Percentiles rank a stretch among this genome's conserved stretches.
Evolutionary conservation across 2,113 vertebrate species (phyloP).

Genomic region (Aleadryas rufinucha): DNA sequence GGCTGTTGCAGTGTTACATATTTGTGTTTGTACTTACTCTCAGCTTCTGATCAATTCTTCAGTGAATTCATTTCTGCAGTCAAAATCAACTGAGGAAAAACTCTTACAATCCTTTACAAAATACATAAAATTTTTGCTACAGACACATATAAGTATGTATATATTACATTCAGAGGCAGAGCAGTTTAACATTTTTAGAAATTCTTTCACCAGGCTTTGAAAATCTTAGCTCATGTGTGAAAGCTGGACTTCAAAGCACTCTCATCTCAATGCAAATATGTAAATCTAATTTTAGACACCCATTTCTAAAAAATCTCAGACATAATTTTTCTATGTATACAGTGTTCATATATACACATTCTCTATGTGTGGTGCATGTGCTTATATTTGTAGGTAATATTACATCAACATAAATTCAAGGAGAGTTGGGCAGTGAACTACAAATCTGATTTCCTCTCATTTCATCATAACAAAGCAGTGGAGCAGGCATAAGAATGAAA

Average conservation of each 20-base stretch:
- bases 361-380: background rate
- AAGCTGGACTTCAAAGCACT: conserved; percentile 20
- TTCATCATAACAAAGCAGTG: background rate
- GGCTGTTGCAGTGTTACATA: background rate
- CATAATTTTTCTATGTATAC: background rate
- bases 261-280: background rate
- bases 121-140: background rate
- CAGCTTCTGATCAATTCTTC: background rate
- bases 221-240: background rate
- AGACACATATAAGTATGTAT: background rate
- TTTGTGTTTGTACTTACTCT: background rate
- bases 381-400: background rate
- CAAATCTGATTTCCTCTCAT: background rate
- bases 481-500: background rate
- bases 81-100: background rate
- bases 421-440: background rate
- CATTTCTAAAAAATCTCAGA: background rate
- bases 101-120: background rate
- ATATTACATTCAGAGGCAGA: background rate
- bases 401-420: background rate
- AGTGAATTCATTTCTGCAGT: background rate
- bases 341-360: background rate
- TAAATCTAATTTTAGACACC: background rate
- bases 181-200: conserved; percentile 8
- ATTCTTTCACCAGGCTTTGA: conserved; percentile 1